Evolutionary conservation across 1,140 invertebrate species (phyloP), one percentile per base, ranked within the genome.

Genomic region (Orchesella cincta): DNA sequence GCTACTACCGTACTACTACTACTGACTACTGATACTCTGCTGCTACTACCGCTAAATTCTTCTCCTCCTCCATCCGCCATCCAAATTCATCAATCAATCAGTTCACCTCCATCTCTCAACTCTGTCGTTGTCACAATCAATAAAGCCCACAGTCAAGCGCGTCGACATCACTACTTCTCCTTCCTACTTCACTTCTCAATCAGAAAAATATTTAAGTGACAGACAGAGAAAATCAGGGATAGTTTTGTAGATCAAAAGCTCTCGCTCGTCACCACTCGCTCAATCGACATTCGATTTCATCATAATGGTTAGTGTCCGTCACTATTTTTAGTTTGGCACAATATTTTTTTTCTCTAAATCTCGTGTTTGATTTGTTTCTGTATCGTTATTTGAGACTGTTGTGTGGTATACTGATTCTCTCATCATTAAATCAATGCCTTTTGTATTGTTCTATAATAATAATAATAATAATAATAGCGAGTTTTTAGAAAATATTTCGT

Each of bases 221-320:
- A 57, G 14, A 57, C 52, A 57, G 52, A 57, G 52, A 57, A n/a
- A 57, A 57, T 57, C 52, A 57, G 52, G 23, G 52, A 57, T 57
- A 57, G 52, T 57, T 46, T 57, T 57, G 52, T 57, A 57, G 52
- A 57, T 57, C 52, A 57, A 57, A 57, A 46, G 39, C 39, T 57
- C 52, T 57, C 52, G 39, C 23, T 57, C 52, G 52, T 57, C 52
- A 57, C 23, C 52, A 57, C 52, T 46, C 39, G 18, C 39, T 46
- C 39, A 46, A 46, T 57, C 52, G 52, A 57, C 52, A 57, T 57
- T 57, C 52, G 52, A 57, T 57, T 14, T 57, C 52, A 57, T 57
- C 52, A 57, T n/a, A 57, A 57, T 57, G 52, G 52, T 57, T 57
- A 57, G 52, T 57, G 52, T 57, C 52, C 52, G 52, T n/a, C 52